phyloP scores from a whole-genome alignment of 1,140 invertebrate genomes.

The Stegodyphus dumicola region DNA sequence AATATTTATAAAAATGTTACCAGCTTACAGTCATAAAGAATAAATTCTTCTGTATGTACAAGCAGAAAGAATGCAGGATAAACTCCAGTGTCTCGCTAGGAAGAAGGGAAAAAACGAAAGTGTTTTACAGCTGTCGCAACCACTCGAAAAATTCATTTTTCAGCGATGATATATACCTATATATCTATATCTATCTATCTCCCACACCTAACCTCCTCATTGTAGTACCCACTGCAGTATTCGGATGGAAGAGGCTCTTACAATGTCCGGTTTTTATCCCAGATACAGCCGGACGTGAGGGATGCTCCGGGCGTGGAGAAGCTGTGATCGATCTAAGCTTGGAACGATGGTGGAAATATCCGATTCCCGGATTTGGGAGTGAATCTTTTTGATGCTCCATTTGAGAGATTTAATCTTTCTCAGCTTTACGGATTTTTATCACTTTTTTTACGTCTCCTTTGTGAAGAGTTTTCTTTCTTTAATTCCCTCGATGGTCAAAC shows the following conservation, averaged over 20 bases:
- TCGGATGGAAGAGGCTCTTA: slow-evolving; percentile 2
- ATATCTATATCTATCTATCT: background rate
- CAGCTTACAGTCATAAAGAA: background rate
- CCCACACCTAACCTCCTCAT: background rate
- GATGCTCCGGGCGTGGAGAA: background rate
- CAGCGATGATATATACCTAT: slow-evolving; percentile 18
- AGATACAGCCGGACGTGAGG: slow-evolving; percentile 3
- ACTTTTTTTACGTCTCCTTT: background rate
- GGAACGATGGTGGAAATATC: background rate
- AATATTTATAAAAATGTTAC: no score
- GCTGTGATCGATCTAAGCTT: slow-evolving; percentile 21
- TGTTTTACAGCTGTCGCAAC: slow-evolving; percentile 38
- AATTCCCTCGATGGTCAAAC: slow-evolving; percentile 3
- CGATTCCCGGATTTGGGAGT: slow-evolving; percentile 19
- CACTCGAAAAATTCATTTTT: slow-evolving; percentile 49
- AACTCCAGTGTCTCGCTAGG: background rate
- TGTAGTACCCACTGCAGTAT: no score
- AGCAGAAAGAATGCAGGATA: background rate
- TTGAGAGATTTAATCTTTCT: slow-evolving; percentile 52
- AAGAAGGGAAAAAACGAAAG: background rate
- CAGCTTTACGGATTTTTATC: slow-evolving; percentile 7
- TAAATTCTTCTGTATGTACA: background rate
- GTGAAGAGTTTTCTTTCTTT: background rate
- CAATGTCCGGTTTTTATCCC: slow-evolving; percentile 33
- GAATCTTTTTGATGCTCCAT: slow-evolving; percentile 49